These are phyloP conservation scores for Bombus haemorrhoidalis DNA, from an alignment of 1,140 invertebrate genomes.

Conservation along the genomic window DNA sequence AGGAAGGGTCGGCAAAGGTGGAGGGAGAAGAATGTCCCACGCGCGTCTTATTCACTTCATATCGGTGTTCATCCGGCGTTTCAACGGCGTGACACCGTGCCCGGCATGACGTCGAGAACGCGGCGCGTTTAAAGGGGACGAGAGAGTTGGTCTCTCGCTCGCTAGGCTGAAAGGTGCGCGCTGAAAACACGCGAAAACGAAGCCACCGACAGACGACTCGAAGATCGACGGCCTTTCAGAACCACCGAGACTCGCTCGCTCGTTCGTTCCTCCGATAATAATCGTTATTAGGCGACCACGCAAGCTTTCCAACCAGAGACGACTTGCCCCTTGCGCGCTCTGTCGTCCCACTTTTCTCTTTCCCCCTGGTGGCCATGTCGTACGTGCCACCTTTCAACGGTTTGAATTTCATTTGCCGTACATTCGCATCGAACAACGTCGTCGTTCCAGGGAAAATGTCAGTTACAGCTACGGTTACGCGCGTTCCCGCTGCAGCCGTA, in stretches of 20 bases:
- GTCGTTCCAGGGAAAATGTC: slow-evolving; percentile 30
- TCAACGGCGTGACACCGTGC: slow-evolving; percentile 43
- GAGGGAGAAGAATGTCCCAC: slow-evolving; percentile 39
- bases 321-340: too few species aligned
- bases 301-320: slow-evolving; percentile 13
- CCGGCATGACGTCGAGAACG: slow-evolving; percentile 31
- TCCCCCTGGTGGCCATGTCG: background rate
- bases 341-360: slow-evolving; percentile 17
- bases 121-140: slow-evolving; percentile 26
- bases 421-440: background rate
- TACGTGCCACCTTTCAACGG: slow-evolving; percentile 44
- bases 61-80: slow-evolving; percentile 49
- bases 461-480: background rate
- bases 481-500: background rate
- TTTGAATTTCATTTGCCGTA: slow-evolving; percentile 24
- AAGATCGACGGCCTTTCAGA: slow-evolving; percentile 31
- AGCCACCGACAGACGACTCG: slow-evolving; percentile 26
- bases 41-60: slow-evolving; percentile 35
- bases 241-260: background rate
- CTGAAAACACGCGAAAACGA: slow-evolving; percentile 41
- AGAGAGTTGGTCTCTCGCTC: background rate
- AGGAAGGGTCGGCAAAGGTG: background rate
- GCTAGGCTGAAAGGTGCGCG: background rate
- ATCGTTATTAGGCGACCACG: slow-evolving; percentile 48
- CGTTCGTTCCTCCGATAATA: slow-evolving; percentile 49